Base-by-base conservation (phyloP, 2,797 vertebrate species). In the Protonibea diacanthus region DNA sequence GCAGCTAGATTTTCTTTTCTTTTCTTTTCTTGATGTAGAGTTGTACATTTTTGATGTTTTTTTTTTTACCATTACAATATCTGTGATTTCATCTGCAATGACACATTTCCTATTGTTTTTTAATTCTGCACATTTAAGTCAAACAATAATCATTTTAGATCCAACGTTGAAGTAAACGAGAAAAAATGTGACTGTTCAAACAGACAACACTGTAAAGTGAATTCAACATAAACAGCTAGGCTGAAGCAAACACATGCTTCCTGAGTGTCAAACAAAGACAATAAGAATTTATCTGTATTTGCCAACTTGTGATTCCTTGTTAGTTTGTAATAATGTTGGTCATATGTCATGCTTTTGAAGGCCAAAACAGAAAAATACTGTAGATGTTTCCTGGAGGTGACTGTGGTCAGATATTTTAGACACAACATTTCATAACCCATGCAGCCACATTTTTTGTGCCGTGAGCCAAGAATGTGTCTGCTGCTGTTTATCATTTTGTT, bases 401-500 rank as follows among this genome's bases (percentile, higher is more conserved):
- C 64, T 74, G 53, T 56, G 66, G 76, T 73, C 64, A 71, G 48
- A 84, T 71, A 69, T 68, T 70, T 47, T 21, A 40, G 48, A 61
- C 58, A 62, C 60, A 60, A 52, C 76, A 61, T 81, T 75, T 82
- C 42, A 29, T 59, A 63, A 82, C 7, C 33, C 51, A 45, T 9
- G 12, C 15, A 80, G 18, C 18, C 72, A 78, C 71, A 74, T 77
- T 78, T 52, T 64, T 44, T 59, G 1, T 48, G 45, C 59, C 23
- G 4, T 6, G n/a, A 78, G 74, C 48, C 64, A 82, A 86, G 56
- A 75, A 57, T 76, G 61, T 71, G 53, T 85, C 73, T 40, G 1
- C 59, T 65, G 67, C 25, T 71, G 47, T 86, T 79, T 49, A 82
- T 82, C 15, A 53, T n/a, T 40, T 73, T 60, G 60, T 73, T 80